Base-by-base conservation (phyloP, 2,888 invertebrate genomes). In the Erebia ligea region DNA sequence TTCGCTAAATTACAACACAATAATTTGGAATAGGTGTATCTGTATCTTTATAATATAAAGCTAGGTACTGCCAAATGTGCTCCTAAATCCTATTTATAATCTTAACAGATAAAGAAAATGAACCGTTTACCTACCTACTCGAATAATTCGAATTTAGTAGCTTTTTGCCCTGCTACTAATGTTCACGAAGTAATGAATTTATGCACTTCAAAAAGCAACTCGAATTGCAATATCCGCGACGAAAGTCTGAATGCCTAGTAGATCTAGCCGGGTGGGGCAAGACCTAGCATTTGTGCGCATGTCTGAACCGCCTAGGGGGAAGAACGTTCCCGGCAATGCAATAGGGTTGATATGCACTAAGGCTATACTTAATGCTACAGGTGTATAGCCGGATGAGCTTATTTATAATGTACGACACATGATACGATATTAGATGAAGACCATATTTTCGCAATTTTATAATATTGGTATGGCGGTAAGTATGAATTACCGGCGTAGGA, bases 261-360 rank as follows among this genome's bases (percentile, higher is more conserved):
- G n/a, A 25, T 13, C 57, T 57, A 57, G 25, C 57, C 57, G 25
- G 25, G 57, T 15, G 11, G 5, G 34, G 25, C 25, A 25, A 25
- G 57, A 57, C 34, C 57, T 57, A 57, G 57, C 25, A 8, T 15
- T 6, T 15, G 25, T 34, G 57, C 57, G 57, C 57, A 57, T 34
- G 57, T 15, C 57, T 34, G 57, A 57, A 57, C 34, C 34, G 6
- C 15, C 57, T 15, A 34, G 25, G 15, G 11, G 34, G 57, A 57
- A 57, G 25, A 25, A 11, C n/a, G 10, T 25, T 25, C 57, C 57
- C 34, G 25, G 57, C 57, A 57, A 57, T 25, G 11, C 5, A 13
- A 13, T 13, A 25, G 57, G 19, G 17, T 10, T 19, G 17, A 54
- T 5, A 25, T 57, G 25, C 15, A 34, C 11, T 4, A 8, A 13